These are phyloP conservation scores for Athrips mouffetella DNA, from an alignment of 2,888 invertebrate genomes.

Conservation along the genomic window DNA sequence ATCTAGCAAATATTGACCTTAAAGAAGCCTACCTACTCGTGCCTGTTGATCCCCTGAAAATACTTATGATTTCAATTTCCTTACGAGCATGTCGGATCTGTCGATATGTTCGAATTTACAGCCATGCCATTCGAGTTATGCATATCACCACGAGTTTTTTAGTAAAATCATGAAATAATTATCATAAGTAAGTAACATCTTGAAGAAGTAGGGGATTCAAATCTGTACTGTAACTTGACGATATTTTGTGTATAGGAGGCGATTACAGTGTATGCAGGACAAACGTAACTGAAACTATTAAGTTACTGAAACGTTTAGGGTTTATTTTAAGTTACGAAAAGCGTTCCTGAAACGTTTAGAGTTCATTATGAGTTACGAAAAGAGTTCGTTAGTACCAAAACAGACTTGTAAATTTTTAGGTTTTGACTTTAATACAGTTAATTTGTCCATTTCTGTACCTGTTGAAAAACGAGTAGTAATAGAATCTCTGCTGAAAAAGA, in stretches of 20 bases:
- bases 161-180: slow-evolving; percentile 12
- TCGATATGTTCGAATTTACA: not conserved
- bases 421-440: slow-evolving; percentile 2
- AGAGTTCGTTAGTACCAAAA: no score
- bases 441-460: slow-evolving; percentile 15
- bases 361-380: no score
- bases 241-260: slow-evolving; percentile 18
- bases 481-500: not conserved
- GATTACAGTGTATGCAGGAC: slow-evolving; percentile 11
- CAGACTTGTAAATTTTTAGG: slow-evolving; percentile 19
- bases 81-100: not conserved
- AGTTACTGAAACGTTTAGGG: slow-evolving; percentile 16
- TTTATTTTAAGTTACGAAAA: slow-evolving; percentile 20
- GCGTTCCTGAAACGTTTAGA: slow-evolving; percentile 10
- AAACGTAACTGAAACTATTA: slow-evolving; percentile 15
- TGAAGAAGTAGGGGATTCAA: slow-evolving; percentile 11
- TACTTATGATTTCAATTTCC: slow-evolving; percentile 14
- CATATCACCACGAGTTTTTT: slow-evolving; percentile 13
- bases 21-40: slow-evolving; percentile 17
- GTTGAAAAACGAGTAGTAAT: slow-evolving; percentile 17
- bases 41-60: slow-evolving; percentile 5
- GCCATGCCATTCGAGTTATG: slow-evolving; percentile 4
- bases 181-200: no score
- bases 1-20: slow-evolving; percentile 15
- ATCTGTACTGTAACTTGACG: slow-evolving; percentile 18